Conservation (phyloP, 64 coral and sea anemone genomes). For the Pachyseris speciosa region DNA sequence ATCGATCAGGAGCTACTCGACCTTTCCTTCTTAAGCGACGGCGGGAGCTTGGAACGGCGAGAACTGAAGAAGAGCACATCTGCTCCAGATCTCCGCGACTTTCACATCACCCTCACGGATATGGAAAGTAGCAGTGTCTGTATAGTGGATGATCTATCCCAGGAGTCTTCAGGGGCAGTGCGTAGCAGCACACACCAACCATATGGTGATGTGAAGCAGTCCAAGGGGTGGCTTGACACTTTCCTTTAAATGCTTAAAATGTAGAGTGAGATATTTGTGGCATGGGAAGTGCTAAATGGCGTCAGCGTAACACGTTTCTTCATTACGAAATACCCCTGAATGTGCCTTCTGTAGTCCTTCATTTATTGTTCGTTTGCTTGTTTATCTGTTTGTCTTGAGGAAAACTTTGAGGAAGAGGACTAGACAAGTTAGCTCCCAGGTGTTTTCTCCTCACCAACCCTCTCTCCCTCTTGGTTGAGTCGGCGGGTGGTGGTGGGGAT, state of each 20-base stretch:
- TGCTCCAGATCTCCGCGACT: slow-evolving; percentile 69
- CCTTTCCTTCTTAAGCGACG: slow-evolving; percentile 14
- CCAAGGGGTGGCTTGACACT: slow-evolving; percentile 38
- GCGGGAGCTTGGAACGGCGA: neutral
- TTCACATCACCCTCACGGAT: slow-evolving; percentile 53
- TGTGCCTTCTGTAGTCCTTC: too few relatives aligned
- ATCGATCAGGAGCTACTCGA: slow-evolving; percentile 73
- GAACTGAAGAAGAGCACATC: slow-evolving; percentile 31
- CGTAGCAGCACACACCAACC: neutral
- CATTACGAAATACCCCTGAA: too few relatives aligned
- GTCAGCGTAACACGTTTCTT: neutral
- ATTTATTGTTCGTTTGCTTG: too few relatives aligned
- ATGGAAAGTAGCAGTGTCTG: slow-evolving; percentile 81
- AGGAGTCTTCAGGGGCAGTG: neutral
- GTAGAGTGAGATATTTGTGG: too few relatives aligned
- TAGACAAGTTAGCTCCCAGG: too few relatives aligned
- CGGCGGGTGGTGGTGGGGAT: too few relatives aligned
- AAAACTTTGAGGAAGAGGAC: too few relatives aligned
- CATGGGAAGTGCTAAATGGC: neutral
- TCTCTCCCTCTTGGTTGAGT: too few relatives aligned
- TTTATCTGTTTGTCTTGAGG: too few relatives aligned
- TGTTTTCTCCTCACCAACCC: too few relatives aligned
- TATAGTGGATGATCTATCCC: slow-evolving; percentile 82
- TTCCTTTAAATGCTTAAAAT: neutral
- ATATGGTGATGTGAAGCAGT: neutral